Evolutionary conservation across 1,140 invertebrate species (phyloP).

Genomic region (Zaprionus camerounensis): DNA sequence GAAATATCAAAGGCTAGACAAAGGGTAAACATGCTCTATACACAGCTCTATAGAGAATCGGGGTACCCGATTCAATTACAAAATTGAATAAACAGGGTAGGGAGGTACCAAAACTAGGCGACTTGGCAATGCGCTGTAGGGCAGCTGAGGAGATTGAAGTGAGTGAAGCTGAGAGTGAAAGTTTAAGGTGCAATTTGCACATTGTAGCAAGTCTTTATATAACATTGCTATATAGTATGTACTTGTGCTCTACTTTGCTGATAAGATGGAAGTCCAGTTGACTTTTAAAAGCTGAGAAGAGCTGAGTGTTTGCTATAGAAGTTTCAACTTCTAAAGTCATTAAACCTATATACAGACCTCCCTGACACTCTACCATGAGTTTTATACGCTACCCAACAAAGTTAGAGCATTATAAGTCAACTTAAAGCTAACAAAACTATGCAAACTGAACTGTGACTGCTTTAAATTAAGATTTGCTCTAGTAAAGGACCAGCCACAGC

Average conservation of each 20-base stretch:
- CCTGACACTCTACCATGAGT: neutral
- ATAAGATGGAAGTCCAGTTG: neutral
- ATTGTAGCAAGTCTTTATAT: neutral
- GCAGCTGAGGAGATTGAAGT: neutral
- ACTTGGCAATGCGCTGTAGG: slow-evolving; percentile 37
- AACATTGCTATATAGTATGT: neutral
- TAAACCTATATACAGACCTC: no score
- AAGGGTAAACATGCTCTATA: slow-evolving; percentile 61
- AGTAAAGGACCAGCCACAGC: neutral
- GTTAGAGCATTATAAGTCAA: neutral
- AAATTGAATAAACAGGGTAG: slow-evolving; percentile 38
- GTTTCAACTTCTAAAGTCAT: neutral
- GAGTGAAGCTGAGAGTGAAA: neutral
- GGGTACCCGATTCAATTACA: slow-evolving; percentile 57
- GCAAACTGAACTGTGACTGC: neutral
- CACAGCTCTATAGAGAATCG: slow-evolving; percentile 6
- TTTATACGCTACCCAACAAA: neutral
- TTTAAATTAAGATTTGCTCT: neutral
- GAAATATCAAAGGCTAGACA: slow-evolving; percentile 79
- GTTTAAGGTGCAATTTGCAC: neutral
- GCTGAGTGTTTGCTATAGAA: neutral
- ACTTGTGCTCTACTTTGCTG: neutral
- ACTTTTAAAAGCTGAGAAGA: neutral
- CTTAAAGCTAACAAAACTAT: neutral
- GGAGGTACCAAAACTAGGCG: slow-evolving; percentile 13